Evolutionary conservation across 2,113 vertebrate genomes (phyloP), one percentile per base, ranked within the genome.

Genomic region (Melanerpes formicivorus): DNA sequence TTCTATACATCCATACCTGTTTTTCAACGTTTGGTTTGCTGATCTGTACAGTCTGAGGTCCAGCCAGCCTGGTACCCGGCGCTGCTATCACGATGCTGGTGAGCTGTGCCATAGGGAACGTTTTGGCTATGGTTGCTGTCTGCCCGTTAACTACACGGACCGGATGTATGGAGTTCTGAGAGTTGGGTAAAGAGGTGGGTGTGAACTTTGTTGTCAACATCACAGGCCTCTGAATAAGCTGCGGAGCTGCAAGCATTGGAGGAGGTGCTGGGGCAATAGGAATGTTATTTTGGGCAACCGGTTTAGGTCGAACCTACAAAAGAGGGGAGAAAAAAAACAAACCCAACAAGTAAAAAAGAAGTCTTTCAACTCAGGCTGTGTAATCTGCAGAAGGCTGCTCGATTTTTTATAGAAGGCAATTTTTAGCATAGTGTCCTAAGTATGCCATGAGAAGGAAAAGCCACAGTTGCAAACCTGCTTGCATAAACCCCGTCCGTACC

Each of bases 91-190:
- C 99, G 55, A 99, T 99, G 98, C 99, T 99, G 37, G 99, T 98
- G 97, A 99, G 98, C 96, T 98, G 98, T 94, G 98, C 98, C 95
- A 98, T 98, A 62, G 98, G 98, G 94, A 98, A 98, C 4, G 98
- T 98, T 98, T 98, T 98, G 97, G 98, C 97, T 92, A 98, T 98
- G 97, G 95, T 98, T 90, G 98, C 87, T 55, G 99, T 98, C 97
- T 99, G 99, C 30, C 99, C 99, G 18, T 99, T 99, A 76, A 99
- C 98, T 42, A 99, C 99, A 93, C 99, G 99, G 86, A 99, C 98
- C 91, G 99, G 99, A 95, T 99, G 99, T 80, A 99, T 99, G 96
- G 99, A 99, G 50, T 99, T 98, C 46, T 98, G 97, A 18, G 98
- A 97, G 65, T 98, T 98, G 73, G 99, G 98, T 93, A 98, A 97